phyloP scores from a whole-genome alignment of 2,113 vertebrate genomes.

The Colius striatus region DNA sequence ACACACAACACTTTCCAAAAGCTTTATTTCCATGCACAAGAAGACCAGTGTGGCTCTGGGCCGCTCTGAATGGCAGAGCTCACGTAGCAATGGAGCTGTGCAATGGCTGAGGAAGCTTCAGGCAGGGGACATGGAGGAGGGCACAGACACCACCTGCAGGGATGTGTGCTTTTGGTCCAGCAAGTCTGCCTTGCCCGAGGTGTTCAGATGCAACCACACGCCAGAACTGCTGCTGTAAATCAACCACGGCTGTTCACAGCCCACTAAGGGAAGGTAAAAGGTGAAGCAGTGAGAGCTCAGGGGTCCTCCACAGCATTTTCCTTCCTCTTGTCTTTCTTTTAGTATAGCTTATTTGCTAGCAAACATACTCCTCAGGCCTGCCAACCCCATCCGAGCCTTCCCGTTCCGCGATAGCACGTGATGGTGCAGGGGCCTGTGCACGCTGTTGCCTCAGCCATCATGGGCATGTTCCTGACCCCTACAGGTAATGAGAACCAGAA shows the following conservation, averaged over 20 bases:
- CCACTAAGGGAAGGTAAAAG: fast-evolving
- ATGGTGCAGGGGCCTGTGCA: fast-evolving
- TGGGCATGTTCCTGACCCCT: neutral
- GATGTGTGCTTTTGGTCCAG: fast-evolving
- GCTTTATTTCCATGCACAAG: too few relatives aligned
- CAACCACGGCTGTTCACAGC: fast-evolving
- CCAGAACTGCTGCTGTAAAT: fast-evolving
- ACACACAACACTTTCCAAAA: neutral
- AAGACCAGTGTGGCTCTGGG: fast-evolving
- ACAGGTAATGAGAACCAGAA: conserved; percentile 43
- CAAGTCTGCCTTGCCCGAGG: neutral
- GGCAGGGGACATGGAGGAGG: fast-evolving
- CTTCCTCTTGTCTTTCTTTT: neutral
- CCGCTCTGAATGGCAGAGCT: neutral
- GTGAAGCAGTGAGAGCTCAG: neutral
- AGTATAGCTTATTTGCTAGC: neutral
- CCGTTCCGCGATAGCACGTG: fast-evolving
- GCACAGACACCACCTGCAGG: fast-evolving
- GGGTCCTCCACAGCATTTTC: neutral
- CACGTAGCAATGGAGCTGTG: fast-evolving
- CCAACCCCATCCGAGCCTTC: neutral
- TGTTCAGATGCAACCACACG: fast-evolving
- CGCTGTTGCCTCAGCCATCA: neutral
- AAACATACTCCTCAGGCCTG: neutral
- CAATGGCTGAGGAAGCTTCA: fast-evolving